A percentile compares a stretch with the other conserved stretches of the same genome.
phyloP scores from a whole-genome alignment of 37 sponge, comb jelly and placozoan genomes.

The Ephydatia muelleri region DNA sequence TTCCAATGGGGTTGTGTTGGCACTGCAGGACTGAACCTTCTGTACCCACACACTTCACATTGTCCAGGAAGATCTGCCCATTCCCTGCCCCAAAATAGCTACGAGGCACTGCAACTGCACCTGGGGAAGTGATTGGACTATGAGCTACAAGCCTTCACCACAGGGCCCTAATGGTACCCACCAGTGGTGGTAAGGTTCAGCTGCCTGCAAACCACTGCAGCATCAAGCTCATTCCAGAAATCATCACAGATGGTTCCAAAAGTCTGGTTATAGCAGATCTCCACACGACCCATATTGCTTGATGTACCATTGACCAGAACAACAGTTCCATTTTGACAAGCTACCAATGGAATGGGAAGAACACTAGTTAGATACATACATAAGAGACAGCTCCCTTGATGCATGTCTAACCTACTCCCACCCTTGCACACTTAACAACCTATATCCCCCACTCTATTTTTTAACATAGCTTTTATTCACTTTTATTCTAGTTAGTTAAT shows the following conservation, averaged over 20 bases:
- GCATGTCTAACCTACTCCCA: too few species aligned
- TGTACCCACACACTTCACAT: constrained; percentile 24
- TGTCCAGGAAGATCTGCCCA: constrained; percentile 15
- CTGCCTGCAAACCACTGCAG: constrained; percentile 10
- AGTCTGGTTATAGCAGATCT: neutral
- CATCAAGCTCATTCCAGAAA: constrained; percentile 12
- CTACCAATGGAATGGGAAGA: neutral
- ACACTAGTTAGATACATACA: too few species aligned
- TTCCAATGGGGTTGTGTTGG: constrained; percentile 6
- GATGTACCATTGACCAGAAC: constrained; percentile 3
- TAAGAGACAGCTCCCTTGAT: too few species aligned
- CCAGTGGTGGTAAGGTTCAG: neutral
- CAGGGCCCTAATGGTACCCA: neutral
- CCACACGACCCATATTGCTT: constrained; percentile 12
- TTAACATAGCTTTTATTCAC: too few species aligned
- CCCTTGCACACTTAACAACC: too few species aligned
- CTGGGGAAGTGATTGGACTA: neutral
- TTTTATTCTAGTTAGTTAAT: too few species aligned
- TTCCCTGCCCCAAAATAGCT: neutral
- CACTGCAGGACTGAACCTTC: constrained; percentile 42
- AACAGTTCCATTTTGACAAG: neutral
- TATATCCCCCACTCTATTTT: too few species aligned
- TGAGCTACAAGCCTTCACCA: neutral
- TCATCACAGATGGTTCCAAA: constrained; percentile 11
- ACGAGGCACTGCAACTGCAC: constrained; percentile 9